Percentiles rank a stretch among this genome's conserved stretches.
These are phyloP conservation scores for Uria lomvia DNA, from an alignment of 2,113 vertebrate genomes.

Conservation along the genomic window DNA sequence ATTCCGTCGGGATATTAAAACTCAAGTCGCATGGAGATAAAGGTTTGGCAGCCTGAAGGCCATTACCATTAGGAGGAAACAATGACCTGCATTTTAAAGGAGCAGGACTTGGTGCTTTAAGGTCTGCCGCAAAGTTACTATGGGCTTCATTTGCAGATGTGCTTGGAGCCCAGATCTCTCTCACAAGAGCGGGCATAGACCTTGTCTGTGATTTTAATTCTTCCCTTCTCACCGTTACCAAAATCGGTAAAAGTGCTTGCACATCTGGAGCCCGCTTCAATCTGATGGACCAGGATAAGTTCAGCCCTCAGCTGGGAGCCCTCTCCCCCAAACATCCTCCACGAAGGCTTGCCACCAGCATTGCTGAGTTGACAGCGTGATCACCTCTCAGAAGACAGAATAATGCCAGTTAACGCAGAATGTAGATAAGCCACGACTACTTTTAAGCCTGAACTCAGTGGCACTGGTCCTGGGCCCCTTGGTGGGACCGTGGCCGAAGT, in stretches of 20 bases:
- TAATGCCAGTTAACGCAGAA: neutral
- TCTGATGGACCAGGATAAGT: neutral
- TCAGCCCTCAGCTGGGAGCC: neutral
- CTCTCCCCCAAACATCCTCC: neutral
- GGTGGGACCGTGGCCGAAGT: neutral
- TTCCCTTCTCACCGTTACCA: neutral
- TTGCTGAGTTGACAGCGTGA: accelerated
- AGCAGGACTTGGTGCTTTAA: neutral
- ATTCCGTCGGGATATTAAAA: neutral
- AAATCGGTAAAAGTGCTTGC: accelerated
- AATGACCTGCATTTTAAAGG: neutral
- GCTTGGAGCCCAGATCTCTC: neutral
- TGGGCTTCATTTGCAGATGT: neutral
- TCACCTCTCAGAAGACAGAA: neutral
- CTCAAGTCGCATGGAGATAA: neutral
- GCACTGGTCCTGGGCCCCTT: neutral
- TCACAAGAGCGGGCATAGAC: neutral
- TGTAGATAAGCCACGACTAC: neutral
- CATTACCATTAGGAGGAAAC: neutral
- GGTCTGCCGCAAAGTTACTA: neutral
- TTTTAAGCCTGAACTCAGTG: neutral
- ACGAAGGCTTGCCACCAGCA: neutral
- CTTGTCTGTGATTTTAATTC: neutral
- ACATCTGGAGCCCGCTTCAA: neutral
- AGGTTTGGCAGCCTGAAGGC: neutral